These are phyloP conservation scores for Takifugu ocellatus DNA, from an alignment of 2,797 vertebrate species.

Conservation along the genomic window DNA sequence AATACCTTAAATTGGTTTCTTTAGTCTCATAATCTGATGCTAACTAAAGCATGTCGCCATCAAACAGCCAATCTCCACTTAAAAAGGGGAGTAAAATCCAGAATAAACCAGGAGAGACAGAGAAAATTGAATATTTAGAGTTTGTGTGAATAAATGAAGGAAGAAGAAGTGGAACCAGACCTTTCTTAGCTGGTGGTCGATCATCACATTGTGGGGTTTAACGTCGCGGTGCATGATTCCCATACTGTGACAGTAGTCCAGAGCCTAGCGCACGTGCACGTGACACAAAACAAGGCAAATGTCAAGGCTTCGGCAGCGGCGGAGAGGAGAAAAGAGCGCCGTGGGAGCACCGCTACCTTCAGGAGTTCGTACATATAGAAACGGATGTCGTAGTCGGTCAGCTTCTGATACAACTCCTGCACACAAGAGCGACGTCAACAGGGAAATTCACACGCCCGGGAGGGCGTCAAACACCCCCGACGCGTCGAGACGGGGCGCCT, in stretches of 20 bases:
- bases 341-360: slow-evolving; percentile 79
- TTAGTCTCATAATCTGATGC: too few species aligned
- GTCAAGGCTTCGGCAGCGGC: too few species aligned
- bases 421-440: slow-evolving; percentile 16
- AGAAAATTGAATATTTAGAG: slow-evolving; percentile 17
- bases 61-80: too few species aligned
- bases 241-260: slow-evolving; percentile 98
- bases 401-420: slow-evolving; percentile 97
- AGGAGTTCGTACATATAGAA: slow-evolving; percentile 99
- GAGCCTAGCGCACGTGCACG: slow-evolving; percentile 74
- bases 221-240: slow-evolving; percentile 97
- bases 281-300: not conserved
- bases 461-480: too few species aligned
- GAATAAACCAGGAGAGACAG: too few species aligned
- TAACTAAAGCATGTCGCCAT: too few species aligned
- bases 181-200: slow-evolving; percentile 97
- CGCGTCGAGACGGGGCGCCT: too few species aligned
- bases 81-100: too few species aligned
- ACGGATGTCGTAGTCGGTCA: slow-evolving; percentile 97
- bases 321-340: not conserved
- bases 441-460: not conserved
- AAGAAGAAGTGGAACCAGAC: slow-evolving; percentile 62
- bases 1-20: too few species aligned
- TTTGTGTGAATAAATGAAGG: slow-evolving; percentile 7
- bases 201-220: slow-evolving; percentile 98